These are phyloP conservation scores for Empis livida DNA, from an alignment of 2,888 invertebrate species.

Conservation along the genomic window DNA sequence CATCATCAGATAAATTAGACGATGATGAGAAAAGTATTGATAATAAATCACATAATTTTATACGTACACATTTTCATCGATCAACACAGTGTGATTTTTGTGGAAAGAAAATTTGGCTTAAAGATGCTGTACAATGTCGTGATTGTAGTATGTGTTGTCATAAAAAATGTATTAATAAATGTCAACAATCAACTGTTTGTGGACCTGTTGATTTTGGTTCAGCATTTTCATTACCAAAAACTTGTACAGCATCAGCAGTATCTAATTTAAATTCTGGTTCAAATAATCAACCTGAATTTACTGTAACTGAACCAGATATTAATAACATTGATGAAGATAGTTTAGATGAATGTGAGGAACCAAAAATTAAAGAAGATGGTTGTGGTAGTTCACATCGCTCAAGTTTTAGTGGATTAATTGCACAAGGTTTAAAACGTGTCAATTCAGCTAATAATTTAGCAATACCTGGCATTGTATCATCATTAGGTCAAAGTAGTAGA, in stretches of 20 bases:
- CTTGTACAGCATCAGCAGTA: neutral
- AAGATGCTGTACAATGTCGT: conserved; percentile 86
- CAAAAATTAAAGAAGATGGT: no score
- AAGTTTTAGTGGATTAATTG: conserved; percentile 36
- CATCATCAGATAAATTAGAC: conserved; percentile 18
- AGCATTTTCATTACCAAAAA: conserved; percentile 7
- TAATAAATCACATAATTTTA: conserved; percentile 55
- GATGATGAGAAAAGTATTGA: conserved; percentile 15
- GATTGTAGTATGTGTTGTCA: conserved; percentile 86
- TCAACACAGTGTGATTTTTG: conserved; percentile 89
- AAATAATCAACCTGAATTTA: conserved; percentile 35
- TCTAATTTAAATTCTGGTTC: neutral
- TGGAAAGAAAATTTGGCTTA: conserved; percentile 94
- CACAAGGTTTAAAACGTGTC: conserved; percentile 50
- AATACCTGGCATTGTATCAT: conserved; percentile 44
- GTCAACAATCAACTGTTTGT: conserved; percentile 59
- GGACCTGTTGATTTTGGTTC: conserved; percentile 33
- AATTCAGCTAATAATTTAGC: conserved; percentile 55
- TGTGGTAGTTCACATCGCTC: conserved; percentile 21
- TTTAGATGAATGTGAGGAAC: no score
- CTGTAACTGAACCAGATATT: conserved; percentile 33
- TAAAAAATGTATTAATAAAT: conserved; percentile 87
- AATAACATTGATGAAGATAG: neutral
- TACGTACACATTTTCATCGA: conserved; percentile 76
- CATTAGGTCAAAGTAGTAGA: conserved; percentile 41